Evolutionary conservation across 1,140 invertebrate genomes (phyloP).

Genomic region (Ruditapes philippinarum): DNA sequence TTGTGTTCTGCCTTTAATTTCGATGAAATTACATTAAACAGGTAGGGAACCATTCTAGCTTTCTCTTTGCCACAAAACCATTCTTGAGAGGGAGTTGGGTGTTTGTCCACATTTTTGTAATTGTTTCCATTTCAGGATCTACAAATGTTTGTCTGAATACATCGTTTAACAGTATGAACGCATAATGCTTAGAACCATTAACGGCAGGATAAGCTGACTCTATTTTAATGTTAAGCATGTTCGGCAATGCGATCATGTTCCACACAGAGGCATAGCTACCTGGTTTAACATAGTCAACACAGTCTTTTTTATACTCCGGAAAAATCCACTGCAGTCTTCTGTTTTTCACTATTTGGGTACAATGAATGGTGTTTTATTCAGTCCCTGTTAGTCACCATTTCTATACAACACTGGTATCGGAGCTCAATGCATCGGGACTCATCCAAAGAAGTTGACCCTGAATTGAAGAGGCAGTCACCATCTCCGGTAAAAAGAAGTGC

Average conservation of each 20-base stretch:
- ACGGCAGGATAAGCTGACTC: slow-evolving; percentile 33
- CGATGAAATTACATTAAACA: background rate
- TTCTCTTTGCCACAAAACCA: background rate
- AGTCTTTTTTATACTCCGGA: slow-evolving; percentile 7
- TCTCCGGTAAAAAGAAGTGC: background rate
- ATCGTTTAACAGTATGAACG: background rate
- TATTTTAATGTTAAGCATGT: slow-evolving; percentile 3
- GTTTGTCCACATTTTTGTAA: slow-evolving; percentile 39
- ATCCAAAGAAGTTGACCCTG: background rate
- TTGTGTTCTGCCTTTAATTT: too few relatives aligned
- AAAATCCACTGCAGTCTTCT: background rate
- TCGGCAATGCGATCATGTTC: slow-evolving; percentile 34
- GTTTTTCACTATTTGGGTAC: too few relatives aligned
- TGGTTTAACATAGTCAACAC: background rate
- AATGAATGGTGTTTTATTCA: background rate
- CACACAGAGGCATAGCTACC: slow-evolving; percentile 10
- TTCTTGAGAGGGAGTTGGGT: background rate
- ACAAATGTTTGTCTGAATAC: slow-evolving; percentile 29
- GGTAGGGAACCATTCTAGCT: slow-evolving; percentile 32
- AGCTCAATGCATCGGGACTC: slow-evolving; percentile 6
- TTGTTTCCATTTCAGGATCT: background rate
- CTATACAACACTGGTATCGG: slow-evolving; percentile 18
- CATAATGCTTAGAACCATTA: slow-evolving; percentile 23
- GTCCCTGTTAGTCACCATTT: slow-evolving; percentile 11
- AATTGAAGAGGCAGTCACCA: slow-evolving; percentile 5